phyloP scores from a whole-genome alignment of 2,797 vertebrate species.

The Phylloscopus collybita region DNA sequence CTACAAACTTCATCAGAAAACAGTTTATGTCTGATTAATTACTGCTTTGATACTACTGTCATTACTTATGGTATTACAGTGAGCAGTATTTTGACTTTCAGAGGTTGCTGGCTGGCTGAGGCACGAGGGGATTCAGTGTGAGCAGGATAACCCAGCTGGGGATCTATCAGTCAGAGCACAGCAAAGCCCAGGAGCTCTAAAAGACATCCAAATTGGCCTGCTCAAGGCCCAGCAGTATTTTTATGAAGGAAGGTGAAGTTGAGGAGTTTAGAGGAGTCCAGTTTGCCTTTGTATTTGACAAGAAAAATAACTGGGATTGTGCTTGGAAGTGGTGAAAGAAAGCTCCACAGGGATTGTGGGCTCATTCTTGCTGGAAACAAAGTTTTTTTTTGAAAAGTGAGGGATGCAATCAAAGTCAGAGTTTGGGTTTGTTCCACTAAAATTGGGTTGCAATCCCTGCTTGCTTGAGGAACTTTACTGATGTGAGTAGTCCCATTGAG shows the following conservation, averaged over 20 bases:
- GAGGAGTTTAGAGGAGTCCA: neutral
- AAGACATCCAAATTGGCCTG: neutral
- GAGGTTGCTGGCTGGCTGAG: neutral
- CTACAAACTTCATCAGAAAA: neutral
- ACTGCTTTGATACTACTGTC: neutral
- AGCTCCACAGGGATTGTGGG: slow-evolving; percentile 6
- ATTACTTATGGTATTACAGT: neutral
- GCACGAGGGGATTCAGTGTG: neutral
- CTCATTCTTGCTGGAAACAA: slow-evolving; percentile 8
- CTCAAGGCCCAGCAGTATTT: neutral
- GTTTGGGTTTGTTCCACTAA: slow-evolving; percentile 48
- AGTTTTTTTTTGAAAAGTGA: slow-evolving; percentile 12
- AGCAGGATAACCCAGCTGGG: neutral
- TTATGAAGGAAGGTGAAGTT: neutral
- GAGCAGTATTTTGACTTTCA: neutral
- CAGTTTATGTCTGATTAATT: neutral
- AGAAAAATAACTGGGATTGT: slow-evolving; percentile 37
- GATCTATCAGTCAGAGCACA: slow-evolving; percentile 1
- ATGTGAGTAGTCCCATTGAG: slow-evolving; percentile 54
- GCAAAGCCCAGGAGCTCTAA: slow-evolving; percentile 4
- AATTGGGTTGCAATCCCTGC: slow-evolving; percentile 45
- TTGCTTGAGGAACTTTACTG: slow-evolving; percentile 49
- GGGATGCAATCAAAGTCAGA: slow-evolving; percentile 47
- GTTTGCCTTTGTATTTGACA: neutral
- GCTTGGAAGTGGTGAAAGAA: slow-evolving; percentile 32